These are phyloP conservation scores for Sebastes iracundus DNA, from an alignment of 2,797 vertebrate genomes.

Conservation along the genomic window DNA sequence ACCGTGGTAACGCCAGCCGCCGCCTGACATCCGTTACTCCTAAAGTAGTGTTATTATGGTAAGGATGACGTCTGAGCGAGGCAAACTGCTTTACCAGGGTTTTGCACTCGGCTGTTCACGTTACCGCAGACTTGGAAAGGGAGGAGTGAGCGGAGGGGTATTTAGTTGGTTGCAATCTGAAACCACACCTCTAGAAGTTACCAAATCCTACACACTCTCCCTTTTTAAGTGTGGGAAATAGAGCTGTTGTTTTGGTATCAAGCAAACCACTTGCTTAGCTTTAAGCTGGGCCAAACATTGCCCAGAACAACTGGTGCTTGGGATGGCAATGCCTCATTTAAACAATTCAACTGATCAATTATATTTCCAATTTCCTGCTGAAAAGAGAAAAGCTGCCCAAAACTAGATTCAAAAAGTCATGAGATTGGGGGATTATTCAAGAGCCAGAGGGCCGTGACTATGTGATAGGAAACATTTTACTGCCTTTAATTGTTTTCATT, in stretches of 20 bases:
- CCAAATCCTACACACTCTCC: neutral
- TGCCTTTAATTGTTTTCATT: conserved; percentile 33
- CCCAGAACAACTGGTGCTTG: neutral
- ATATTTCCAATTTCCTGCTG: neutral
- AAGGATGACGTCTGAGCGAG: too few species aligned
- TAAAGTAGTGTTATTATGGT: too few species aligned
- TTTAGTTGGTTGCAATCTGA: neutral
- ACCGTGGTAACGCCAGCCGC: neutral
- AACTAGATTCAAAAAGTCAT: too few species aligned
- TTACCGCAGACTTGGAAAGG: too few species aligned
- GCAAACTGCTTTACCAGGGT: too few species aligned
- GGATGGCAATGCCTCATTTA: neutral
- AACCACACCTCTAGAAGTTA: neutral
- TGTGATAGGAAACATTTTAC: conserved; percentile 9
- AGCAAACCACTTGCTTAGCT: neutral
- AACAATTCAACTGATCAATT: neutral
- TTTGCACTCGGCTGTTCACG: too few species aligned
- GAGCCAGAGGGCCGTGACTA: neutral
- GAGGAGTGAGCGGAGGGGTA: too few species aligned
- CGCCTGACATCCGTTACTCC: too few species aligned
- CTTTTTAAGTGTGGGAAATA: neutral
- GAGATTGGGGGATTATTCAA: neutral
- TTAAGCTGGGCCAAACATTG: neutral
- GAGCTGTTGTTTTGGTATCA: neutral
- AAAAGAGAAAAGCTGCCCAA: neutral